Evolutionary conservation across 2,113 vertebrate species (phyloP), one percentile per base, ranked within the genome.

Genomic region (Amphilophus citrinellus): DNA sequence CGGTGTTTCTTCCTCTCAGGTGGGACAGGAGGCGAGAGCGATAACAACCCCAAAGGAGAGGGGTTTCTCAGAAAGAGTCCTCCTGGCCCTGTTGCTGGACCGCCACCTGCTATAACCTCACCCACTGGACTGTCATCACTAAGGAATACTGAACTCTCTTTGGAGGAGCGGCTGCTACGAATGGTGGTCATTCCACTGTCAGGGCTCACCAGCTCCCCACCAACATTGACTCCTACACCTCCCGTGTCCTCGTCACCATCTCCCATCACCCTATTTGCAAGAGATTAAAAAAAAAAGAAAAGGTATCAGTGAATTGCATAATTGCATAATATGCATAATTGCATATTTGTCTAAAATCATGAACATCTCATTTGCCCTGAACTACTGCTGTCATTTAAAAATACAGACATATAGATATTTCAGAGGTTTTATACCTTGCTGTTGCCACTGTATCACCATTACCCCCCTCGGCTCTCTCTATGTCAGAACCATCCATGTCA

Each of bases 91-190:
- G 79, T 62, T 24, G 62, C 59, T 66, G 82, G 71, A 47, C 81
- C 92, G 35, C 84, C 84, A 73, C 84, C 91, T n/a, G 89, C 84
- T 6, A 88, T 80, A 37, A 95, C 93, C 89, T 99, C 98, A 68
- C 93, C 97, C 6, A 97, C 91, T 10, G 97, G 97, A 65, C 98
- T 99, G 32, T 99, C 98, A 65, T 99, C 98, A 89, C 98, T 99
- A 30, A 99, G 97, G 79, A 98, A 98, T 90, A 98, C 97, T 0
- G 98, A 99, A 82, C 98, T 98, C 91, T 98, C 98, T 71, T 99
- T 99, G 59, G 98, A 98, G 27, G 98, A 98, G 8, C 98, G 96
- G 80, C 97, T 98, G 90, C 98, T 99, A 90, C 98, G 96, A 81
- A 98, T 97, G 24, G 98, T 99, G 91, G 97, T 98, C 93, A 98